Evolutionary conservation across 2,888 invertebrate species (phyloP), one percentile per base, ranked within the genome.

Genomic region (Orthonychiurus folsomi): DNA sequence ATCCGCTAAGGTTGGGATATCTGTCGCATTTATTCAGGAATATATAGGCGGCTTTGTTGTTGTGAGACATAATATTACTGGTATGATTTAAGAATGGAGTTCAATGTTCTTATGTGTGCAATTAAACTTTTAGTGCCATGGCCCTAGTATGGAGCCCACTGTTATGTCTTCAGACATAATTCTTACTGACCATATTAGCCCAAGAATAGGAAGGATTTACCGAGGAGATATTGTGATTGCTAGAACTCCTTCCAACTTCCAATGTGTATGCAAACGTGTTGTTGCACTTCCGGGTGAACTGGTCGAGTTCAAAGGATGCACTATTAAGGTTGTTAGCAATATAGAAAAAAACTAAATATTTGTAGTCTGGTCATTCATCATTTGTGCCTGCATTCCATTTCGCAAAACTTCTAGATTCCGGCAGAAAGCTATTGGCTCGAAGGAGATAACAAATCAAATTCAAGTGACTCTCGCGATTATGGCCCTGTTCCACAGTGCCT

Each of bases 91-190:
- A n/a, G n/a, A n/a, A n/a, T n/a, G n/a, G n/a, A n/a, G n/a, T n/a
- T n/a, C n/a, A n/a, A n/a, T n/a, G n/a, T n/a, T n/a, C n/a, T n/a
- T n/a, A n/a, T n/a, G n/a, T n/a, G n/a, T n/a, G n/a, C n/a, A n/a
- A n/a, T n/a, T n/a, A n/a, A n/a, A n/a, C n/a, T n/a, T 57, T 2
- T 60, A 93, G 92, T 93, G 93, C 78, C 84, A 85, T 60, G 94
- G 94, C 20, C 89, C 91, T 2, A 94, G 93, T 1, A 94, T 94
- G 94, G 88, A 93, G 76, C 94, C 94, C 9, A 92, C 93, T 1
- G 82, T 94, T 59, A 81, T 83, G 73, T 84, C 88, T 1, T 84
- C 89, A 72, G 90, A 94, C 76, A 80, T 93, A 63, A 79, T 94
- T 24, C 76, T 94, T 2, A 88, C 90, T 0, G 93, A 93, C 77